Evolutionary conservation across 2,797 vertebrate genomes (phyloP).

Genomic region (Erithacus rubecula): DNA sequence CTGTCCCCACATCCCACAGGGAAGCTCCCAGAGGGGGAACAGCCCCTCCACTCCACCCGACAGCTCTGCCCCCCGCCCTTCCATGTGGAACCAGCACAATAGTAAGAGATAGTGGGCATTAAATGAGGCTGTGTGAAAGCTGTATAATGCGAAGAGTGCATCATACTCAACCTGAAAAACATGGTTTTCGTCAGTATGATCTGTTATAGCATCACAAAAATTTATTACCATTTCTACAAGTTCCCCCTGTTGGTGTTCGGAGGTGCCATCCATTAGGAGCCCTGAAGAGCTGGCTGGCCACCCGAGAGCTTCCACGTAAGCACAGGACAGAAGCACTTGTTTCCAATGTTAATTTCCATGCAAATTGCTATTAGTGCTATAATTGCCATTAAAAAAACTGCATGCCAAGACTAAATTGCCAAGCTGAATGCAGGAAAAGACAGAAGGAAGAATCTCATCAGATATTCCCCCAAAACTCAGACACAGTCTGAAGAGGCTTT

Average conservation of each 20-base stretch:
- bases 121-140: neutral
- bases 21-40: too few relatives aligned
- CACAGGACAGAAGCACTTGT: neutral
- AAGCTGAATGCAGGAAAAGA: neutral
- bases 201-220: neutral
- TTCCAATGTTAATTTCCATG: neutral
- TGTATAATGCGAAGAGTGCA: conserved; percentile 2
- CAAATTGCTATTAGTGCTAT: neutral
- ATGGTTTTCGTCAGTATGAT: neutral
- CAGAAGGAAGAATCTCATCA: neutral
- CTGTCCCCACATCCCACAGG: too few relatives aligned
- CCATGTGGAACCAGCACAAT: too few relatives aligned
- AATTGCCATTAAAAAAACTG: neutral
- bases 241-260: neutral
- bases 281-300: neutral
- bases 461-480: neutral
- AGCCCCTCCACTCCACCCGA: too few relatives aligned
- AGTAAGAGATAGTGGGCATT: conserved; percentile 9
- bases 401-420: neutral
- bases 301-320: neutral
- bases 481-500: neutral
- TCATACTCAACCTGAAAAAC: neutral
- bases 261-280: neutral
- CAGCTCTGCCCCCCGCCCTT: too few relatives aligned
- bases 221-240: neutral